Conservation (phyloP, 2,888 invertebrate species). For the Argyra leucocephala region DNA sequence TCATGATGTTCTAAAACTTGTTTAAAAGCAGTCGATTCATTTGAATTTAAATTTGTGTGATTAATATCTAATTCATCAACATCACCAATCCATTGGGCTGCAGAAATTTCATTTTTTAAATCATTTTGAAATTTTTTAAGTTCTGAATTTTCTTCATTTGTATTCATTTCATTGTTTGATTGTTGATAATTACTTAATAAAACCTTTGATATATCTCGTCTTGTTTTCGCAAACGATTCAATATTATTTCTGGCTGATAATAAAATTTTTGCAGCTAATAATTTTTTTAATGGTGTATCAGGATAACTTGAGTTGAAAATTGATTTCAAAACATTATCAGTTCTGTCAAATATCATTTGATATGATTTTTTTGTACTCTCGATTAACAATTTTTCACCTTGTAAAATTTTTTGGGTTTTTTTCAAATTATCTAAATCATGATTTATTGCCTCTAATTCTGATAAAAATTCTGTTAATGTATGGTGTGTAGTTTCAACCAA, state of each 20-base stretch:
- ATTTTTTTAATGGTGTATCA: slow-evolving; percentile 14
- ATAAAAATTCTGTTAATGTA: slow-evolving; percentile 15
- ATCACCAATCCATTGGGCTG: too few relatives aligned
- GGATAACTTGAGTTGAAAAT: slow-evolving; percentile 10
- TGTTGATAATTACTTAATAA: neutral
- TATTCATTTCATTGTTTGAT: neutral
- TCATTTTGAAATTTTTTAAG: neutral
- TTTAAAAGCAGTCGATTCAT: too few relatives aligned
- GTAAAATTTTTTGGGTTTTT: slow-evolving; percentile 8
- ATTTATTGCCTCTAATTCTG: slow-evolving; percentile 7
- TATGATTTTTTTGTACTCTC: slow-evolving; percentile 16
- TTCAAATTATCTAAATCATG: neutral
- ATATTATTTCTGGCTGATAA: slow-evolving; percentile 13
- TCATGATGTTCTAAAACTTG: too few relatives aligned
- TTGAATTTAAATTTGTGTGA: too few relatives aligned
- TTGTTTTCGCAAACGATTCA: slow-evolving; percentile 9
- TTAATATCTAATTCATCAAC: too few relatives aligned
- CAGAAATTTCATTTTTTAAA: neutral
- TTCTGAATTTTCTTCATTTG: too few relatives aligned
- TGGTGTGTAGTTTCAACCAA: slow-evolving; percentile 15
- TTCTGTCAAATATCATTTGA: slow-evolving; percentile 14
- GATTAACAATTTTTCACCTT: slow-evolving; percentile 16
- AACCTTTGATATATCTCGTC: neutral
- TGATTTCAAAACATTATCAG: slow-evolving; percentile 2
- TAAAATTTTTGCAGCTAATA: slow-evolving; percentile 15